Evolutionary conservation across 2,797 vertebrate genomes (phyloP).

Genomic region (Phataginus tetradactyla): DNA sequence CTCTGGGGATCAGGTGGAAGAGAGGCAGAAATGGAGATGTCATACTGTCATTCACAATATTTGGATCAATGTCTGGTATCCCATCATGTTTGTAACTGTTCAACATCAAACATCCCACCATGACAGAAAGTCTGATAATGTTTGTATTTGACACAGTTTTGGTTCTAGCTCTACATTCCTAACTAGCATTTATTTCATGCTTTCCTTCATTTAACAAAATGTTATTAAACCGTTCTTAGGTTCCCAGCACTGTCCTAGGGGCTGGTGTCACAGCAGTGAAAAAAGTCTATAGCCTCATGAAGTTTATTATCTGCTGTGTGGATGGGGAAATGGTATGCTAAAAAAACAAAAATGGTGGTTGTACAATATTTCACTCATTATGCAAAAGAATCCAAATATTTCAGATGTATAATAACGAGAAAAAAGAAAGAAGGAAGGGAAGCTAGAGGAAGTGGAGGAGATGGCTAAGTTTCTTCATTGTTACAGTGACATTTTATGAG

Average conservation of each 20-base stretch:
- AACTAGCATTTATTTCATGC: background rate
- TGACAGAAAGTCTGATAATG: background rate
- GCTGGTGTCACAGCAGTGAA: background rate
- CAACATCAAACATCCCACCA: background rate
- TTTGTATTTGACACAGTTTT: background rate
- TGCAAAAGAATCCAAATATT: background rate
- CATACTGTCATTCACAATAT: background rate
- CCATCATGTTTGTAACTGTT: background rate
- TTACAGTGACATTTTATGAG: background rate
- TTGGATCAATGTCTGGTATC: background rate
- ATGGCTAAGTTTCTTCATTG: background rate
- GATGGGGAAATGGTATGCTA: background rate
- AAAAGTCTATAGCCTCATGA: background rate
- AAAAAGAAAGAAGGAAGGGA: background rate
- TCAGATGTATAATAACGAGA: background rate
- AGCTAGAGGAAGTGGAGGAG: background rate
- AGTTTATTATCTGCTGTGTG: background rate
- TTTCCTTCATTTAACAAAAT: background rate
- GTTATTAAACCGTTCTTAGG: background rate
- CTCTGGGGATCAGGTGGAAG: background rate
- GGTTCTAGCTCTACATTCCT: background rate
- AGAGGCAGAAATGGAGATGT: background rate
- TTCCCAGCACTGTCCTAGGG: background rate
- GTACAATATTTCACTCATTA: background rate
- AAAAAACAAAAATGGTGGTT: too few species aligned